Base-by-base conservation (phyloP, 2,797 vertebrate genomes). In the Anas acuta region DNA sequence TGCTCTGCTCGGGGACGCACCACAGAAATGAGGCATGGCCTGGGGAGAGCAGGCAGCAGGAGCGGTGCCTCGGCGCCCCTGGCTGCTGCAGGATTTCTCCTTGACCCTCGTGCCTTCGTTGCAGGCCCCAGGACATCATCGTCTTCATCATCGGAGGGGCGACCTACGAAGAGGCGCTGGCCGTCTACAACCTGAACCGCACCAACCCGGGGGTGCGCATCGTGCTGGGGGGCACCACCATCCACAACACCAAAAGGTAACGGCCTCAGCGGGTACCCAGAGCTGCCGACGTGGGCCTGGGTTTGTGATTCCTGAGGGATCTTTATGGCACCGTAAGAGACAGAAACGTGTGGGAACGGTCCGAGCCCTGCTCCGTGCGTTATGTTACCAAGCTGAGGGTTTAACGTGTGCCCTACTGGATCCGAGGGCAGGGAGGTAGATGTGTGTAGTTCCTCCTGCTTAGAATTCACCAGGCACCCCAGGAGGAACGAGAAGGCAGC, bases 181-280 rank as follows among this genome's bases (percentile, higher is more conserved):
- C 98, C 0, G 99, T 99, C n/a, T 99, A 99, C 91, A 99, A 98
- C 97, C 97, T 99, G 92, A 99, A 99, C 97, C 98, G 99, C 23
- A 98, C 95, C 92, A 98, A 98, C 32, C 98, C 99, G 0, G 99
- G 99, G 1, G 99, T 99, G 37, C 98, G 99, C 13, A 97, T 99
- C 3, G 98, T 99, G 3, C 98, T 99, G 45, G 99, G 99, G 1
- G 99, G 99, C 7, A 99, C 98, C 82, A 98, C 96, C 5, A 97
- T 99, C 74, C 99, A 99, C 97, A 99, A 99, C 97, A 99, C 99
- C 0, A 98, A 97, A 93, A 99, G 99, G 99, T 99, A 94, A 41
- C 37, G 13, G 60, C 35, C 60, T 8, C 12, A 17, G 16, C 12
- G 60, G 25, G 47, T 6, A 13, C 47, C 47, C 47, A 23, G 47